A percentile compares a stretch with the other conserved stretches of the same genome.
Evolutionary conservation across 1,140 invertebrate genomes (phyloP).

Genomic region (Hypsibius dujardini): DNA sequence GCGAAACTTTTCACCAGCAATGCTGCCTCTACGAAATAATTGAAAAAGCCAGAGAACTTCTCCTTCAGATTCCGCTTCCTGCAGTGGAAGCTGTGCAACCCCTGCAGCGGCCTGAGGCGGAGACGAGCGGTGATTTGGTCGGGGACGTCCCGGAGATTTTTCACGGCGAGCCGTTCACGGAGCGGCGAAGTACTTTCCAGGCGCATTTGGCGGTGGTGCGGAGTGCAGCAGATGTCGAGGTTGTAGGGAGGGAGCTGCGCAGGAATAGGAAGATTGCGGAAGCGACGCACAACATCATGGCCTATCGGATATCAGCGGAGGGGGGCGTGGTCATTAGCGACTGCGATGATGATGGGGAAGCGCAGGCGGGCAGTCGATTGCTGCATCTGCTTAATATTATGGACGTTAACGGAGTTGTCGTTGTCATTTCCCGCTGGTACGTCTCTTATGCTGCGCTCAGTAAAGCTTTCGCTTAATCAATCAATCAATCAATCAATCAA

Average conservation of each 20-base stretch:
- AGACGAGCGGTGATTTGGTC: no score
- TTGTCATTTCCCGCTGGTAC: slow-evolving; percentile 65
- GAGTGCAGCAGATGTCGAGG: slow-evolving; percentile 46
- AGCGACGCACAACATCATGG: slow-evolving; percentile 65
- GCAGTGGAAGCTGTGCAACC: background rate
- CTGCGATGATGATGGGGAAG: slow-evolving; percentile 70
- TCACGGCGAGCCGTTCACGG: slow-evolving; percentile 51
- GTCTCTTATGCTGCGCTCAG: no score
- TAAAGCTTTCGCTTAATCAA: no score
- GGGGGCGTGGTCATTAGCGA: slow-evolving; percentile 39
- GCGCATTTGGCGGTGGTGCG: slow-evolving; percentile 50
- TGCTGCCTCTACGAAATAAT: background rate
- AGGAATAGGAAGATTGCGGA: slow-evolving; percentile 56
- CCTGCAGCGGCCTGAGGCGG: no score
- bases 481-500: no score
- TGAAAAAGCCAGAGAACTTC: background rate
- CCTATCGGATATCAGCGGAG: slow-evolving; percentile 42
- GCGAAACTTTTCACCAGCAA: background rate
- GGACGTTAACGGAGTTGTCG: slow-evolving; percentile 52
- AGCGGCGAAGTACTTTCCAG: slow-evolving; percentile 62
- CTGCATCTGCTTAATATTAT: slow-evolving; percentile 58
- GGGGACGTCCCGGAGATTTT: slow-evolving; percentile 19
- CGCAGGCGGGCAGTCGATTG: slow-evolving; percentile 56
- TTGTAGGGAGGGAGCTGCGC: slow-evolving; percentile 44
- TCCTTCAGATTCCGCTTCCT: background rate